phyloP scores from a whole-genome alignment of 2,888 invertebrate genomes.

The Pyrochroa serraticornis region DNA sequence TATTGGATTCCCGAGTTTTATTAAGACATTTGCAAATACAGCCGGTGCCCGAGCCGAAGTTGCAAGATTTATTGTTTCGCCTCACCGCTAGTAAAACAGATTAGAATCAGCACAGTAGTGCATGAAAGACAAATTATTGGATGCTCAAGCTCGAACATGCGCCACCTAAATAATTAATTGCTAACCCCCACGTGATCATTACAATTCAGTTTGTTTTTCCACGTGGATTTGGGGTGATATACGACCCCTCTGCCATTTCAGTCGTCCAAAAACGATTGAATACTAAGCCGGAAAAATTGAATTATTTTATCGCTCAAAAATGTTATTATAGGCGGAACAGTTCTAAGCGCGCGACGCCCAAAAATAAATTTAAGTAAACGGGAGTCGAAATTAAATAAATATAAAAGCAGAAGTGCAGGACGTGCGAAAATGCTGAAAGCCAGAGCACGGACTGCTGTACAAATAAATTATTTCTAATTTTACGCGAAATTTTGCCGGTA shows the following conservation, averaged over 20 bases:
- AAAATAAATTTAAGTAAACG: no score
- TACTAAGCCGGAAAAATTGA: neutral
- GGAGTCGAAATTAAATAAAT: no score
- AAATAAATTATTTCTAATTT: no score
- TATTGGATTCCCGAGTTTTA: conserved; percentile 11
- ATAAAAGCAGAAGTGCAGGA: no score
- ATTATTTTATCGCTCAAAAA: neutral
- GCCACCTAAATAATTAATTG: conserved; percentile 20
- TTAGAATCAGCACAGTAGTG: conserved; percentile 16
- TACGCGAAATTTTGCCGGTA: no score
- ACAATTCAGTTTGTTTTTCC: conserved; percentile 16
- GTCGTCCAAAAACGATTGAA: neutral
- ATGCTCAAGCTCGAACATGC: conserved; percentile 12
- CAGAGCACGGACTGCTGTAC: no score
- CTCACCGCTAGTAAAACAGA: conserved; percentile 18
- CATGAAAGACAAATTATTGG: conserved; percentile 23
- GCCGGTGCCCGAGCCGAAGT: conserved; percentile 11
- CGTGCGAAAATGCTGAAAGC: no score
- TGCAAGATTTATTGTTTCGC: conserved; percentile 16
- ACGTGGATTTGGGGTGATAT: neutral
- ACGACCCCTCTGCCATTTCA: neutral
- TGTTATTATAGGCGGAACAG: no score
- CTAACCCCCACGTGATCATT: conserved; percentile 7
- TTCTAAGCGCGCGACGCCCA: no score
- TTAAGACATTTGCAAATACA: conserved; percentile 24